A percentile compares a stretch with the other conserved stretches of the same genome.
phyloP scores from a whole-genome alignment of 2,113 vertebrate genomes.

The Phylloscopus trochilus region DNA sequence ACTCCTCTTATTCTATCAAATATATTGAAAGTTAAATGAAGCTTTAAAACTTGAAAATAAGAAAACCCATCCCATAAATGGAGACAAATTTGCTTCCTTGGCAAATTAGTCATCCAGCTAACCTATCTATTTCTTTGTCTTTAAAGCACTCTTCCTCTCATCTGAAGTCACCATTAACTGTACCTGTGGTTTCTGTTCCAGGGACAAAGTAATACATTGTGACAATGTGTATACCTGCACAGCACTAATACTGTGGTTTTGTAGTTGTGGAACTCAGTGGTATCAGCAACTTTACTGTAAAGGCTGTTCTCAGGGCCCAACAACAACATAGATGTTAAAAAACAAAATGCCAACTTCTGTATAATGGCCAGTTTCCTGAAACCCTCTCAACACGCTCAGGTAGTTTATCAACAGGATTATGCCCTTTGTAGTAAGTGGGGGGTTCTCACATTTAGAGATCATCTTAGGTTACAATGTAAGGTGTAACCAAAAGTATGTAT shows the following conservation, averaged over 20 bases:
- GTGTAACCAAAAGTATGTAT: not conserved
- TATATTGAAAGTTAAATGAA: not conserved
- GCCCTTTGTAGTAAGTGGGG: not conserved
- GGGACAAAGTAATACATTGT: not conserved
- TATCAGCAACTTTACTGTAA: not conserved
- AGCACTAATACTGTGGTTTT: not conserved
- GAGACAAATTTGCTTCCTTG: not conserved
- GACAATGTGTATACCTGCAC: not conserved
- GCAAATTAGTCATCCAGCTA: not conserved
- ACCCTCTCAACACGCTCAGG: not conserved
- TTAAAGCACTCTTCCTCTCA: not conserved
- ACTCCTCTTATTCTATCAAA: slow-evolving; percentile 24
- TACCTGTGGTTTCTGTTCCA: not conserved
- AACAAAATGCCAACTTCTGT: not conserved
- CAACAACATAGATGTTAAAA: not conserved
- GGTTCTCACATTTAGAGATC: not conserved
- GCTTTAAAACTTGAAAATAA: not conserved
- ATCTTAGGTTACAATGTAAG: not conserved
- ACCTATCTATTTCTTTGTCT: not conserved
- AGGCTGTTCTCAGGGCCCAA: not conserved
- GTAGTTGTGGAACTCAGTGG: not conserved
- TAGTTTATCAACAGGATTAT: not conserved
- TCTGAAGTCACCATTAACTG: not conserved
- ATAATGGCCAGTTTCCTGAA: not conserved
- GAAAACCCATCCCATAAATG: not conserved